Evolutionary conservation across 2,113 vertebrate species (phyloP), one percentile per base, ranked within the genome.

Genomic region (Phaethon lepturus): DNA sequence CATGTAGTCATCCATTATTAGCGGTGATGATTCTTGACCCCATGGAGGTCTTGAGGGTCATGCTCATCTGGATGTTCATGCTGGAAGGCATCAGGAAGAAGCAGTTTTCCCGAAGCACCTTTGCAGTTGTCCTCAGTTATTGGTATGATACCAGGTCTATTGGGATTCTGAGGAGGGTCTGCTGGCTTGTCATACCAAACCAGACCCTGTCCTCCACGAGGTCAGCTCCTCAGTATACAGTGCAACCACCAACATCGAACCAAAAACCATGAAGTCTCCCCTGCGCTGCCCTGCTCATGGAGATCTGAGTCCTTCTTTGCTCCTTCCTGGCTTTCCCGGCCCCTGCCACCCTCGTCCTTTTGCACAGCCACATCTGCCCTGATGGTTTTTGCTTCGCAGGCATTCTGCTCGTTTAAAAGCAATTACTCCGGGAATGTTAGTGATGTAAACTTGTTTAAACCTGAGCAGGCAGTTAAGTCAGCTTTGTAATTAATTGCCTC

Each of bases 371-470:
- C 26, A 19, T 58, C 72, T 62, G 47, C 63, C 72, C 0, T 0
- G 7, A 10, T 10, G 6, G 9, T 14, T 94, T 96, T 94, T 79
- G 29, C 33, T 82, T 89, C 17, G 4, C 33, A 81, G 49, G 5
- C 3, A 2, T 68, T 89, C 78, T 88, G 67, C 71, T 94, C 89
- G 78, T 92, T 96, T 90, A 93, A 94, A 93, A 79, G 72, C 74
- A 94, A 94, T 91, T 94, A 76, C 67, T 2, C 0, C 23, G 95
- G 74, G 93, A 96, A 97, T 86, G 95, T 67, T 67, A 81, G 91
- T 96, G 96, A 97, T 97, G 94, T 62, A 95, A 97, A 97, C 97
- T 90, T 97, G 97, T 97, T 96, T 94, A 95, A 96, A 97, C 97
- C 89, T 97, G 97, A 94, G 77, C 35, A 58, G 4, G 23, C 6